Percentiles rank a stretch among this genome's conserved stretches.
phyloP scores from a whole-genome alignment of 2,888 invertebrate genomes.

The Nasonia oneida region DNA sequence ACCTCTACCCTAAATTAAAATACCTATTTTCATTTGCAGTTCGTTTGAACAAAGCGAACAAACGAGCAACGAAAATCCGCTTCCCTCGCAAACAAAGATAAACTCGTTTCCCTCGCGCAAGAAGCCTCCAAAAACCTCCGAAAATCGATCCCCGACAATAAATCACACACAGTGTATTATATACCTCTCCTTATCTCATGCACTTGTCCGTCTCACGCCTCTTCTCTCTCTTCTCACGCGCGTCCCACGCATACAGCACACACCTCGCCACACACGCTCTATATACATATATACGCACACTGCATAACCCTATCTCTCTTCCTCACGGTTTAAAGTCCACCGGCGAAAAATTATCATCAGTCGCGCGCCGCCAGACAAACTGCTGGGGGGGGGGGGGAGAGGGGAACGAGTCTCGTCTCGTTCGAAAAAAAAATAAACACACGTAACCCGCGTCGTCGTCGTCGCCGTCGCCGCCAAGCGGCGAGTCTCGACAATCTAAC shows the following conservation, averaged over 20 bases:
- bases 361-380: constrained; percentile 39
- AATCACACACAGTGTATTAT: not conserved
- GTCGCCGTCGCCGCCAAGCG: not conserved
- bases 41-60: no score
- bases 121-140: not conserved
- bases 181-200: not conserved
- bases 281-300: not conserved
- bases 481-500: not conserved
- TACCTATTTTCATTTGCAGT: no score
- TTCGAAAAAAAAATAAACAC: constrained; percentile 37
- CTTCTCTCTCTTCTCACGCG: not conserved
- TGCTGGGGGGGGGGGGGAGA: not conserved
- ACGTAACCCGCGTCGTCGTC: not conserved
- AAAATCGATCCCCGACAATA: not conserved
- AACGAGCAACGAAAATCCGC: not conserved
- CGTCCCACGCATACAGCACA: not conserved
- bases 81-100: not conserved
- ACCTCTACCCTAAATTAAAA: no score
- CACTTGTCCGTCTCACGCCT: not conserved
- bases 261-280: not conserved
- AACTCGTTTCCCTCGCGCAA: no score
- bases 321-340: constrained; percentile 53
- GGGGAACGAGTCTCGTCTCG: not conserved
- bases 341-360: constrained; percentile 56
- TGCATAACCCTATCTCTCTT: not conserved